Evolutionary conservation across 1,140 invertebrate genomes (phyloP).

Genomic region (Argopecten irradians): DNA sequence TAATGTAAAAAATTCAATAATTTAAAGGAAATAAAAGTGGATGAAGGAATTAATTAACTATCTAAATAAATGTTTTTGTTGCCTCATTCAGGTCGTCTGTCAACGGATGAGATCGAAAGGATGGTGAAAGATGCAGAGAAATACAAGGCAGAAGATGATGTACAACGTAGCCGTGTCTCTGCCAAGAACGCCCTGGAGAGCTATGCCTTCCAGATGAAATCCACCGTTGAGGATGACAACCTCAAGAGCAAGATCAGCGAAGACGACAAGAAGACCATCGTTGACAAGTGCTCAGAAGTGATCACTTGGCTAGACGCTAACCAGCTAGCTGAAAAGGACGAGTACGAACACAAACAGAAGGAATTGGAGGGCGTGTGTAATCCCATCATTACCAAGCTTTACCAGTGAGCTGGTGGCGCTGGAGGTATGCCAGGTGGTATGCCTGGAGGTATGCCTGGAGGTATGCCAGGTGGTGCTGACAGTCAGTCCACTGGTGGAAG

Average conservation of each 20-base stretch:
- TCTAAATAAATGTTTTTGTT: constrained; percentile 17
- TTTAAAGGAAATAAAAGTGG: neutral
- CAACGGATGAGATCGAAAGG: constrained; percentile 97
- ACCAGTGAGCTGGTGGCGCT: constrained; percentile 70
- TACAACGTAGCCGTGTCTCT: constrained; percentile 65
- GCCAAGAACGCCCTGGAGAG: constrained; percentile 81
- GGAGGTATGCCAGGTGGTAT: constrained; percentile 66
- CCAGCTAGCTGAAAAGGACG: constrained; percentile 79
- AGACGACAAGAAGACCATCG: constrained; percentile 89
- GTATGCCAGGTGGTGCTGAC: constrained; percentile 49
- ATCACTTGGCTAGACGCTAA: constrained; percentile 97
- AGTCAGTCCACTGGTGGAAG: constrained; percentile 26
- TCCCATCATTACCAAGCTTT: constrained; percentile 77
- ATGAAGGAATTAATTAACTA: neutral
- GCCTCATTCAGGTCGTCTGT: constrained; percentile 83
- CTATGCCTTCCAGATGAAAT: constrained; percentile 82
- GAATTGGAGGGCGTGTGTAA: constrained; percentile 71
- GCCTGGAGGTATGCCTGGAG: constrained; percentile 64
- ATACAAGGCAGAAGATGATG: constrained; percentile 78
- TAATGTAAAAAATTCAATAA: too few species aligned
- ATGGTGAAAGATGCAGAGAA: constrained; percentile 93
- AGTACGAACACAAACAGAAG: constrained; percentile 69
- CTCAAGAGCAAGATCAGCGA: constrained; percentile 85
- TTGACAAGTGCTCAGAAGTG: constrained; percentile 93
- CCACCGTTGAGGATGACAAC: constrained; percentile 78